Conservation (phyloP, 2,888 invertebrate genomes). For the Lampropteryx suffumata region DNA sequence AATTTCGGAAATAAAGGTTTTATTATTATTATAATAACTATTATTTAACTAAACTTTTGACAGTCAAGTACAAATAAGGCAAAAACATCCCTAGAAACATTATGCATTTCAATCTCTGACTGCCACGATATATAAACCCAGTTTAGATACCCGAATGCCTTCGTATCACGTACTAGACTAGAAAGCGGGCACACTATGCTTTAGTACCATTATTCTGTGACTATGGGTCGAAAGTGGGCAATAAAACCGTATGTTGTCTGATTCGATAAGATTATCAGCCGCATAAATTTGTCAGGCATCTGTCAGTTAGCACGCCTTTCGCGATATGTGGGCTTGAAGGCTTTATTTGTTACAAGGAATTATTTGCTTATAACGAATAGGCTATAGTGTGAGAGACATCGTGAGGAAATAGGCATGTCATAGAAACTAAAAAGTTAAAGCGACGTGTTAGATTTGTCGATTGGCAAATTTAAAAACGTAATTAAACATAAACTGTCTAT, state of each 20-base stretch:
- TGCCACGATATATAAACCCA: conserved; percentile 20
- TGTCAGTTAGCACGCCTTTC: conserved; percentile 33
- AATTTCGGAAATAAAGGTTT: too few relatives aligned
- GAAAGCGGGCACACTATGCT: conserved; percentile 26
- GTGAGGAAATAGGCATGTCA: too few relatives aligned
- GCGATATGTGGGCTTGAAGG: conserved; percentile 30
- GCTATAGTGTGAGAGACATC: too few relatives aligned
- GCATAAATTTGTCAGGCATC: conserved; percentile 71
- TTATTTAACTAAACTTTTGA: too few relatives aligned
- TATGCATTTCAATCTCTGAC: conserved; percentile 18
- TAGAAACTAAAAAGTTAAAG: too few relatives aligned
- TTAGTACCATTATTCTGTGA: conserved; percentile 18
- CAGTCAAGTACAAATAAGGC: too few relatives aligned
- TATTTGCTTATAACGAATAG: not conserved
- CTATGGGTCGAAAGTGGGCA: conserved; percentile 41
- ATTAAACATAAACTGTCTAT: too few relatives aligned
- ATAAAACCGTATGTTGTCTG: conserved; percentile 64
- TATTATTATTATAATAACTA: too few relatives aligned
- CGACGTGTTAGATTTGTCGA: too few relatives aligned
- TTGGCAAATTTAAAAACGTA: too few relatives aligned
- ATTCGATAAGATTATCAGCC: conserved; percentile 68
- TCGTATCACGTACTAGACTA: conserved; percentile 28
- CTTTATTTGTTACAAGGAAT: conserved; percentile 10
- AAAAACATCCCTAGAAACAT: conserved; percentile 9
- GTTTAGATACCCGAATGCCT: conserved; percentile 35